phyloP scores from a whole-genome alignment of 2,797 vertebrate genomes.

The Hapalemur alaotrensis region DNA sequence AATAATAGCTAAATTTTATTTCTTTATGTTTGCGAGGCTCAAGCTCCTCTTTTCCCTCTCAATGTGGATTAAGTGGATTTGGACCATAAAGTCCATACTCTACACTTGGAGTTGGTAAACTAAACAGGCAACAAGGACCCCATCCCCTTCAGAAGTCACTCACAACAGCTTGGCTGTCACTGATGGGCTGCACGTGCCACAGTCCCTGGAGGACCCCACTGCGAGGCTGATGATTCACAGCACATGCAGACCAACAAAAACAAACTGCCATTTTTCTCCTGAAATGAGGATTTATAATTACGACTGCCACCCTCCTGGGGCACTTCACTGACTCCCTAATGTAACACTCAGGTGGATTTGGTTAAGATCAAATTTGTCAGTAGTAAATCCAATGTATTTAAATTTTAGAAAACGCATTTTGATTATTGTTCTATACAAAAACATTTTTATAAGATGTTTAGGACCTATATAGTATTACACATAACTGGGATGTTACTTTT shows the following conservation, averaged over 20 bases:
- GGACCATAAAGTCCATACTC: background rate
- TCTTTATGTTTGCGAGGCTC: background rate
- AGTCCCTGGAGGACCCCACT: background rate
- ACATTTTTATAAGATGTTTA: slow-evolving; percentile 11
- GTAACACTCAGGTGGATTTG: background rate
- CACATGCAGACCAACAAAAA: slow-evolving; percentile 1
- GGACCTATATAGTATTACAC: background rate
- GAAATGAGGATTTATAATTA: background rate
- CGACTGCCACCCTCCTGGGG: background rate
- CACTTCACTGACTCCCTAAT: background rate
- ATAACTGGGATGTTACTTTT: background rate
- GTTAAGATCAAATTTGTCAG: slow-evolving; percentile 39
- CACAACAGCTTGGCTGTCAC: background rate
- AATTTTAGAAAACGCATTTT: slow-evolving; percentile 29
- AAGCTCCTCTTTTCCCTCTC: background rate
- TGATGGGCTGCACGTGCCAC: background rate
- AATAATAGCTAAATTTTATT: background rate
- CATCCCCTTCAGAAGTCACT: background rate
- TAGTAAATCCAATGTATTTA: background rate
- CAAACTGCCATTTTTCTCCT: slow-evolving; percentile 10
- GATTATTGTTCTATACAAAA: background rate
- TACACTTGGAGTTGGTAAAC: background rate
- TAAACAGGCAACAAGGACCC: background rate
- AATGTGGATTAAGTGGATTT: background rate
- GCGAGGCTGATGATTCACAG: background rate